Evolutionary conservation across 2,888 invertebrate genomes (phyloP).

Genomic region (Ernsta delagoae): DNA sequence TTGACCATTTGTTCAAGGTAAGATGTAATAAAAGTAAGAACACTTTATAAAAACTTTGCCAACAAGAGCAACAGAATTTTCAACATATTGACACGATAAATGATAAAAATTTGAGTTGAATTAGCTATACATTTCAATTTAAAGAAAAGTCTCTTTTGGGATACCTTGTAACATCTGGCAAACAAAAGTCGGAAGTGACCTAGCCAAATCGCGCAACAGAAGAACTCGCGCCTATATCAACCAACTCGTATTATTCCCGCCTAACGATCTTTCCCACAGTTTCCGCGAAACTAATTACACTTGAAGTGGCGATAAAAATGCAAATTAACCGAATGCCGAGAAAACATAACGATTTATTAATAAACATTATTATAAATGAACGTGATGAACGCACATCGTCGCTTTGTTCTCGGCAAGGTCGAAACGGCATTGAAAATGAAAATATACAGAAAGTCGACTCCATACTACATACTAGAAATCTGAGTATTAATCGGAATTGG

Average conservation of each 20-base stretch:
- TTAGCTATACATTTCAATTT: too few species aligned
- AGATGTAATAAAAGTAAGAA: too few species aligned
- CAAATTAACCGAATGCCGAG: not conserved
- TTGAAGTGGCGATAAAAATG: conserved; percentile 11
- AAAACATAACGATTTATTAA: conserved; percentile 5
- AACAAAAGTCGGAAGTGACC: not conserved
- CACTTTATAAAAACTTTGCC: too few species aligned
- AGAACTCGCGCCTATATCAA: not conserved
- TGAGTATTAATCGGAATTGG: too few species aligned
- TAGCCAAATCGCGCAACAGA: not conserved
- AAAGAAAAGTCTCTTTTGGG: too few species aligned
- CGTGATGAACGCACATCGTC: conserved; percentile 37
- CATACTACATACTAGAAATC: too few species aligned
- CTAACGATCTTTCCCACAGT: conserved; percentile 10
- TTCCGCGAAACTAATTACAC: conserved; percentile 2
- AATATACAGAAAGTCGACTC: not conserved
- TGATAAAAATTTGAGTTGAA: too few species aligned
- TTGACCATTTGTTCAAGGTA: too few species aligned
- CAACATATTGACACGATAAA: too few species aligned
- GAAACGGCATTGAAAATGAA: not conserved
- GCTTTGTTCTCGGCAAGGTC: conserved; percentile 40
- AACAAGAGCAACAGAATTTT: too few species aligned
- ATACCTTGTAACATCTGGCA: too few species aligned
- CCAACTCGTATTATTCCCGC: not conserved
- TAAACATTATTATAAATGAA: conserved; percentile 18